Conservation (phyloP, 2,113 vertebrate species). For the Excalfactoria chinensis region DNA sequence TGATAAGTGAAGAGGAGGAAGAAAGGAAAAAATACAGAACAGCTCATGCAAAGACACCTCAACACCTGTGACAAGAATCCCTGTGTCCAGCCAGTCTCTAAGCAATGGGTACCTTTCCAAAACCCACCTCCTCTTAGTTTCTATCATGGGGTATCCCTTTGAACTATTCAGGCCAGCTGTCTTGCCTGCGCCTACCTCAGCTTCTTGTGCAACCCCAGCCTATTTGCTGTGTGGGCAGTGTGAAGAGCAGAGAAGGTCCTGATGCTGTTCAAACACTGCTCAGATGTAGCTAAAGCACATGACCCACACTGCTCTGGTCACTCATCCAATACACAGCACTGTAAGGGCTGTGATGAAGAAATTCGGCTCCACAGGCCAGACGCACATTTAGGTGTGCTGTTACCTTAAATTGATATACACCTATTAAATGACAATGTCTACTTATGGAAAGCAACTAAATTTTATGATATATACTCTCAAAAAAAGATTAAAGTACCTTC, state of each 20-base stretch:
- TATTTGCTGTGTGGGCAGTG: fast-evolving
- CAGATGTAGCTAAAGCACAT: neutral
- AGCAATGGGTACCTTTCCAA: neutral
- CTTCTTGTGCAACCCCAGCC: neutral
- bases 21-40: neutral
- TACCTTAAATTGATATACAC: neutral
- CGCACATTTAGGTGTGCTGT: neutral
- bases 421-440: neutral
- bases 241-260: neutral
- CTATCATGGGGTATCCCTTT: neutral
- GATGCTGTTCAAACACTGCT: neutral
- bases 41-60: neutral
- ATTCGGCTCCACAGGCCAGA: neutral
- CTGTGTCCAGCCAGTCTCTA: neutral
- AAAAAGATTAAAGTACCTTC: neutral
- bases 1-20: neutral
- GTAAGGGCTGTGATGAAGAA: neutral
- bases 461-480: neutral
- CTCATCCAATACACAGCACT: neutral
- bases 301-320: neutral
- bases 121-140: neutral
- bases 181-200: neutral
- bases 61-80: neutral
- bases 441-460: neutral
- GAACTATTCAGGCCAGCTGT: neutral